A percentile compares a stretch with the other conserved stretches of the same genome.
phyloP scores from a whole-genome alignment of 37 sponge, comb jelly and placozoan species.

The Spongia lamella region DNA sequence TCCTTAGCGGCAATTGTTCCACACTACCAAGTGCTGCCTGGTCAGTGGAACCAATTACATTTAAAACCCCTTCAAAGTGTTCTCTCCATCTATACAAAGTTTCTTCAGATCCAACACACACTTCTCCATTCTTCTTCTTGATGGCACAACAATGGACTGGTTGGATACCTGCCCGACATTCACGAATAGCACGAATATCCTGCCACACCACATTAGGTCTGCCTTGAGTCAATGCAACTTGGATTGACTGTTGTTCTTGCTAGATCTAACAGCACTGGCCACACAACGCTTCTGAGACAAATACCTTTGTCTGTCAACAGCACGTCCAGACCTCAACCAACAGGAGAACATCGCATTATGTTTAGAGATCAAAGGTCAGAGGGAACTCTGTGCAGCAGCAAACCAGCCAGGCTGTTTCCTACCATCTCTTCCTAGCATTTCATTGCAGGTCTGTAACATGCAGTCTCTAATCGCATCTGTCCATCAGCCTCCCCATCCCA shows the following conservation, averaged over 20 bases:
- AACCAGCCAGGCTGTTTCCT: constrained; percentile 34
- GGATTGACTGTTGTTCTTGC: no score
- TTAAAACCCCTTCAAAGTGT: neutral
- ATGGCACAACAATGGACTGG: neutral
- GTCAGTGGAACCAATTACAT: neutral
- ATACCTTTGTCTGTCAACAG: constrained; percentile 28
- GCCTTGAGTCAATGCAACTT: no score
- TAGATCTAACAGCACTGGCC: constrained; percentile 9
- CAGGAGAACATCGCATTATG: constrained; percentile 20
- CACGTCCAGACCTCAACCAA: constrained; percentile 15
- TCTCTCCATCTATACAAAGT: neutral
- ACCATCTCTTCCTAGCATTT: constrained; percentile 21
- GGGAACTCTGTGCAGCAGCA: no score
- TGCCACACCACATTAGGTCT: no score
- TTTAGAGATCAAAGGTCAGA: neutral
- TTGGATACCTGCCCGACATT: neutral
- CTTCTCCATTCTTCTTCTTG: constrained; percentile 9
- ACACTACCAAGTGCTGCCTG: neutral
- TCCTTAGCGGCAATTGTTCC: neutral
- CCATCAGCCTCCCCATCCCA: no score
- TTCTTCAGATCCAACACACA: neutral
- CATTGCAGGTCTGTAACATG: constrained; percentile 15
- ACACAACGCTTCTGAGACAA: constrained; percentile 22
- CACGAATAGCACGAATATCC: no score
- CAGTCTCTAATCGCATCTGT: no score